A percentile compares a stretch with the other conserved stretches of the same genome.
phyloP scores from a whole-genome alignment of 2,888 invertebrate genomes.

The Aspidiotus destructor region DNA sequence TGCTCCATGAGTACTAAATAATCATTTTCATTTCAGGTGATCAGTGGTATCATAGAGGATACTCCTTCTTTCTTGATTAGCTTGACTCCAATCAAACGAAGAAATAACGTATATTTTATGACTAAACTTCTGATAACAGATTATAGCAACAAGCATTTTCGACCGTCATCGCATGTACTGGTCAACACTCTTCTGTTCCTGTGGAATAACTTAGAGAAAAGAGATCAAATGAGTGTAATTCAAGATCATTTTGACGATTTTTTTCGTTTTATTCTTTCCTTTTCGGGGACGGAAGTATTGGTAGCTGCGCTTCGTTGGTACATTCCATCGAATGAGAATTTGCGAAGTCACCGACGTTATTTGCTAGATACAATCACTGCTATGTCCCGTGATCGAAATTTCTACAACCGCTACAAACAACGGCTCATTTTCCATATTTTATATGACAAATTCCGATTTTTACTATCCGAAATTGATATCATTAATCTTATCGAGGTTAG shows the following conservation, averaged over 20 bases:
- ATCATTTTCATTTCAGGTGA: not conserved
- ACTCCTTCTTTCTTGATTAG: not conserved
- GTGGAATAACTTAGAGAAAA: not conserved
- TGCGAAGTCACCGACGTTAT: not conserved
- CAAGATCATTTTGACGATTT: not conserved
- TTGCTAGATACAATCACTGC: not conserved
- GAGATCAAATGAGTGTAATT: not conserved
- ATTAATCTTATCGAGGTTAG: slow-evolving; percentile 1
- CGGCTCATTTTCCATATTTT: slow-evolving; percentile 5
- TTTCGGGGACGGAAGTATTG: not conserved
- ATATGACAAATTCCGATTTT: not conserved
- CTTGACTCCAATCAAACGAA: not conserved
- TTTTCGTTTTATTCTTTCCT: slow-evolving; percentile 1
- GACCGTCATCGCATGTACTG: not conserved
- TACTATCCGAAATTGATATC: slow-evolving; percentile 1
- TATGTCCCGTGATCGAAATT: not conserved
- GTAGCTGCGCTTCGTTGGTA: not conserved
- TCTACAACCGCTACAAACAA: not conserved
- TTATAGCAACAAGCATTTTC: not conserved
- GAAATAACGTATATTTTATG: not conserved
- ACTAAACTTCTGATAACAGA: not conserved
- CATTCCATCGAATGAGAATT: not conserved
- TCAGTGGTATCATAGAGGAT: not conserved
- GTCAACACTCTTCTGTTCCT: not conserved
- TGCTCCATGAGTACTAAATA: no score